phyloP scores from a whole-genome alignment of 2,888 invertebrate genomes.

The Agrochola lota region DNA sequence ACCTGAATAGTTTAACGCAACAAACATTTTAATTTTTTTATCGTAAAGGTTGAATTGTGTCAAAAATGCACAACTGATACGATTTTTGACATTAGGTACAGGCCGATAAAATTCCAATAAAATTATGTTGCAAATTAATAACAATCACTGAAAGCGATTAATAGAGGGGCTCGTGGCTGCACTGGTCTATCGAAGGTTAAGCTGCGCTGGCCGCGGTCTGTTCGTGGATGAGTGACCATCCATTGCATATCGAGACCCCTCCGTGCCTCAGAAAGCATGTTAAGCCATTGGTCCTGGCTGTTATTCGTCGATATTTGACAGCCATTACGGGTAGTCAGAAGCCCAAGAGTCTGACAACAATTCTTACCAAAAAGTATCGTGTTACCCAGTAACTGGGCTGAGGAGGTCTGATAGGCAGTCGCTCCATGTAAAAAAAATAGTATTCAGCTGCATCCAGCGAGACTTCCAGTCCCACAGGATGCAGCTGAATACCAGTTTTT shows the following conservation, averaged over 20 bases:
- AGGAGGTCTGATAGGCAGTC: background rate
- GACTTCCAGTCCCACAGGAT: no score
- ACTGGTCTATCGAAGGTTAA: background rate
- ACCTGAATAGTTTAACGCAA: background rate
- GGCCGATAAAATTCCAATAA: background rate
- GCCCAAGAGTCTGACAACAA: background rate
- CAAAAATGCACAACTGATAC: background rate
- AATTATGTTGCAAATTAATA: background rate
- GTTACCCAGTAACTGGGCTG: background rate
- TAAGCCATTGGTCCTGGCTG: background rate
- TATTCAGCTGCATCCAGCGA: no score
- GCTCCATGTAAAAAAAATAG: background rate
- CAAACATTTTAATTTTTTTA: background rate
- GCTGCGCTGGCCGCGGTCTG: background rate
- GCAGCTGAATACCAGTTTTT: no score
- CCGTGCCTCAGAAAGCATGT: background rate
- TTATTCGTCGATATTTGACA: background rate
- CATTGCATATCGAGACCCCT: background rate
- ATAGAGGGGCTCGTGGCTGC: background rate
- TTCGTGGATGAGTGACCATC: background rate
- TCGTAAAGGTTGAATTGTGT: background rate
- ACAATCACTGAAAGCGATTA: background rate
- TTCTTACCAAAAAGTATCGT: background rate
- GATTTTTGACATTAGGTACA: background rate
- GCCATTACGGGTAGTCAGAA: background rate